Evolutionary conservation across 2,113 vertebrate species (phyloP).

Genomic region (Colossoma macropomum): DNA sequence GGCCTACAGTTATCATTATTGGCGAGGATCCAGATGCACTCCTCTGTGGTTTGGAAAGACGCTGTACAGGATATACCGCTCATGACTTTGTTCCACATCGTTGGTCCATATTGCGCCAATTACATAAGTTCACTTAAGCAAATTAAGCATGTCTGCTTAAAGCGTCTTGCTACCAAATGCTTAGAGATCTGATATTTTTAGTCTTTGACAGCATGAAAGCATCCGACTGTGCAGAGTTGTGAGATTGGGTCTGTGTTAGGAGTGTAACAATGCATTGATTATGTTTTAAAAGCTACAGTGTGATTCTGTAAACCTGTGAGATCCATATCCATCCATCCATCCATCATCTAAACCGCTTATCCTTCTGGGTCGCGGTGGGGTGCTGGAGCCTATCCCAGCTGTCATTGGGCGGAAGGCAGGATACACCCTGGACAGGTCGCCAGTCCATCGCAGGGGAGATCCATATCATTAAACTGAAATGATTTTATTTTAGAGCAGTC

Average conservation of each 20-base stretch:
- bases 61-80: constrained; percentile 36
- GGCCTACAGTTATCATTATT: background rate
- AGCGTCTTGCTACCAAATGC: background rate
- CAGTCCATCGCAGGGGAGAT: too few relatives aligned
- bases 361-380: too few relatives aligned
- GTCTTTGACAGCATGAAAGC: background rate
- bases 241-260: background rate
- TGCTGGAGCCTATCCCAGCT: too few relatives aligned
- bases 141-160: background rate
- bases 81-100: constrained; percentile 19
- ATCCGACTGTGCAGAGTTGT: background rate
- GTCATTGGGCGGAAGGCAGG: too few relatives aligned
- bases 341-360: too few relatives aligned
- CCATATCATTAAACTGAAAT: too few relatives aligned
- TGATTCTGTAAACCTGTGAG: too few relatives aligned
- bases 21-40: background rate
- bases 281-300: too few relatives aligned
- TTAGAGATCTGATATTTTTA: background rate
- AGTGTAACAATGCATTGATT: background rate
- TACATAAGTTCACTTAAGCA: background rate
- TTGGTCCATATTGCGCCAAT: background rate
- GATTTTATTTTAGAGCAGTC: too few relatives aligned
- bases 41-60: background rate
- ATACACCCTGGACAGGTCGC: too few relatives aligned
- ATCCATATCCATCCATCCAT: too few relatives aligned